Evolutionary conservation across 2,113 vertebrate species (phyloP).

Genomic region (Carollia perspicillata): DNA sequence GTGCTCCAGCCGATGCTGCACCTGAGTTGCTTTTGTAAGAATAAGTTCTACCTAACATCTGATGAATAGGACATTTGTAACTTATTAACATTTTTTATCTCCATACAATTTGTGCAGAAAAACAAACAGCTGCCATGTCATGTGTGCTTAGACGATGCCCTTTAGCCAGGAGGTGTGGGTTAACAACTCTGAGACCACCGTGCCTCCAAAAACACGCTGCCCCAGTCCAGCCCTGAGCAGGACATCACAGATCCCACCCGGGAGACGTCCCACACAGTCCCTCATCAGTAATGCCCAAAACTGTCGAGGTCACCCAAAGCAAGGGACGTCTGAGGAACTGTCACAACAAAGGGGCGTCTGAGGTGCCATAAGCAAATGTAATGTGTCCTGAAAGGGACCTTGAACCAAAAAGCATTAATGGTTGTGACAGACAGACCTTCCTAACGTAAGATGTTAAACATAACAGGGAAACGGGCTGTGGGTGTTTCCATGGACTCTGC

Average conservation of each 20-base stretch:
- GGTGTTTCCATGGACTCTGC: not conserved
- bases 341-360: not conserved
- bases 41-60: not conserved
- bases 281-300: not conserved
- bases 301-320: not conserved
- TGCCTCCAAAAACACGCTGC: not conserved
- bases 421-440: not conserved
- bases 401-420: not conserved
- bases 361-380: not conserved
- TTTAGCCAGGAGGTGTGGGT: not conserved
- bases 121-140: not conserved
- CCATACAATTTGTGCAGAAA: slow-evolving; percentile 8
- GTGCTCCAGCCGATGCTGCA: not conserved
- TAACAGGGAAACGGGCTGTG: not conserved
- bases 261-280: not conserved
- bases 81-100: slow-evolving; percentile 12
- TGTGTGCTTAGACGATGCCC: not conserved
- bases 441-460: not conserved
- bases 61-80: not conserved
- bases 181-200: not conserved
- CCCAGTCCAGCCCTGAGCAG: not conserved
- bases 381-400: not conserved
- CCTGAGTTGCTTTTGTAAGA: not conserved
- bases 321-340: not conserved
- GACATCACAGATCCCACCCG: not conserved